Evolutionary conservation across 2,888 invertebrate species (phyloP), one percentile per base, ranked within the genome.

Genomic region (Mesorhabditis spiculigera): DNA sequence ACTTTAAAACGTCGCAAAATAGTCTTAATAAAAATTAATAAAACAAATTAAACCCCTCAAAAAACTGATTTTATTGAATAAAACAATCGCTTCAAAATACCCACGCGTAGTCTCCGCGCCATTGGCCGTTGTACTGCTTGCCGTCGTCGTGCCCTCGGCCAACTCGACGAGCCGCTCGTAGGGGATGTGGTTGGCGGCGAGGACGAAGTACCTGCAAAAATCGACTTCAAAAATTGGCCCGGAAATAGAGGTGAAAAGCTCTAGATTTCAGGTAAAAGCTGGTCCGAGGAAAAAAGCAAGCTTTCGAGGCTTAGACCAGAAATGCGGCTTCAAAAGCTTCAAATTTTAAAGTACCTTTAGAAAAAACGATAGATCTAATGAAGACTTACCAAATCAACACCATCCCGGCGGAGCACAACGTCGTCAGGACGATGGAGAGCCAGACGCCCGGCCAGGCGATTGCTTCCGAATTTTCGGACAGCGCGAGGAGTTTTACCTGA

Each of bases 401-500:
- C n/a, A 76, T 45, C 16, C 58, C 66, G 58, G 63, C 66, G 61
- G 44, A 71, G 6, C 45, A 43, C 16, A 72, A 41, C 42, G 73
- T 43, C 16, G 70, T 71, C 73, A 70, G 73, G 10, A 69, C 16
- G 58, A 69, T 41, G 61, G 41, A 66, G 45, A 75, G 41, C 78
- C 79, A 82, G 5, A 80, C 65, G 16, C 84, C 84, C 4, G 75
- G 69, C 67, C 68, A 84, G 5, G 66, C 58, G 5, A 84, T 69
- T 44, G 77, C 75, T 1, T 72, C 75, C 5, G 65, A 13, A 44
- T 68, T n/a, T 69, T 84, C 84, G 16, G 82, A 76, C 66, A 84
- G 75, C 4, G 82, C 83, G 6, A 83, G 75, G 5, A 83, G 72
- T 68, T 83, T 83, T 65, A 79, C 69, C 5, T 81, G 74, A 3